Evolutionary conservation across 2,113 vertebrate species (phyloP).

Genomic region (Prietella phreatophila): DNA sequence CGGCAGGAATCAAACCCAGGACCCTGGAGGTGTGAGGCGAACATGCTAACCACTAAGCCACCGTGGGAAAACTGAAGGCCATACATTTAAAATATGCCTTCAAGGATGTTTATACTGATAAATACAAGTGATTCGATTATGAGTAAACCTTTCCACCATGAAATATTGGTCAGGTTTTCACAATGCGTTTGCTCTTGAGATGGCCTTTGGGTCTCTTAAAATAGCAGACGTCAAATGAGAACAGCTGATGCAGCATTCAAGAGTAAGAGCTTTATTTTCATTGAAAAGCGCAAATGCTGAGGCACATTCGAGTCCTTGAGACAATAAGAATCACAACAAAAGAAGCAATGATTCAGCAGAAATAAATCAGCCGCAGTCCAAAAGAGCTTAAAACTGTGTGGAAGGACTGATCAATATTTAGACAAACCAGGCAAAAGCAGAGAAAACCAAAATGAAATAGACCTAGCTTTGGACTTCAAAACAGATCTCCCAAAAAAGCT

Average conservation of each 20-base stretch:
- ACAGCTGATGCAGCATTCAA: constrained; percentile 48
- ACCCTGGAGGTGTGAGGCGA: too few relatives aligned
- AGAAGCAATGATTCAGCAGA: constrained; percentile 70
- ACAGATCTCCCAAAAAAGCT: not conserved
- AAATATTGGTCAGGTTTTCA: constrained; percentile 21
- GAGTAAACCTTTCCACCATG: not conserved
- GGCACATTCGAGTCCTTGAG: constrained; percentile 51
- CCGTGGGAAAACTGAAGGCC: not conserved
- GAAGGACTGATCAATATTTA: constrained; percentile 65
- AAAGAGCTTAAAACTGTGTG: constrained; percentile 60
- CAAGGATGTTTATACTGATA: not conserved
- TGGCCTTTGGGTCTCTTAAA: constrained; percentile 24
- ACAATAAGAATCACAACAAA: constrained; percentile 58
- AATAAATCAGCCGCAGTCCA: constrained; percentile 65
- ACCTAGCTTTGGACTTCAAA: constrained; percentile 1
- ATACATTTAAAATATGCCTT: not conserved
- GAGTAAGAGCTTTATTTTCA: constrained; percentile 51
- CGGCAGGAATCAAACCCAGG: too few relatives aligned
- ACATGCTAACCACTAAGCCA: too few relatives aligned
- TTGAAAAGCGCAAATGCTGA: constrained; percentile 49
- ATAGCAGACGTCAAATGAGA: constrained; percentile 35
- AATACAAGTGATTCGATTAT: not conserved
- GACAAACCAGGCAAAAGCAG: constrained; percentile 10
- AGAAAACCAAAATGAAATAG: not conserved
- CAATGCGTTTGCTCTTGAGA: not conserved